Base-by-base conservation (phyloP, 2,888 invertebrate species). In the Lucinisca nassula region DNA sequence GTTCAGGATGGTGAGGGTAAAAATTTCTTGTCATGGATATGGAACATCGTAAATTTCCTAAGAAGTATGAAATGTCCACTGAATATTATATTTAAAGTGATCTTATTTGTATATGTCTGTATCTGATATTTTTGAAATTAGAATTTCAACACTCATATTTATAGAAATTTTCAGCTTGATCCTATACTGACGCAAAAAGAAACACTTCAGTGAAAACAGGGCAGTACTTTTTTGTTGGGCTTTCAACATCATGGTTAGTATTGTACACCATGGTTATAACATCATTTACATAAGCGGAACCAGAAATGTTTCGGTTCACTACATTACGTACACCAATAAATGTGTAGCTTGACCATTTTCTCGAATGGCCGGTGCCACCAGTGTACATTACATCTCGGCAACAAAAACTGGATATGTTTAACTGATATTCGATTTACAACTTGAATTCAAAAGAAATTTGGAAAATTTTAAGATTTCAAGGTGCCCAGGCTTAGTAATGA, bases 401-500 rank as follows among this genome's bases (percentile, higher is more conserved):
- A 61, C 8, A 21, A 30, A 61, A 27, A n/a, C 6, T 30, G 1
- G 24, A 61, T 17, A 61, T 30, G 30, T 61, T 2, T 61, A 4
- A 27, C 27, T 4, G 61, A 30, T 10, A 27, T 3, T 61, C 21
- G 61, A 27, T 61, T 61, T 61, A 27, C 61, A 6, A 61, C 8
- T 30, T 30, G 4, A 6, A 30, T 27, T 27, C 30, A 61, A 8
- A 61, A 3, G 30, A 27, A 27, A 61, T 61, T 30, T 24, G 8
- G 30, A 30, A 61, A 10, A 27, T 30, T 61, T 4, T 27, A 30
- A 61, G 8, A 6, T 61, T 10, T 4, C 2, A 17, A 4, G 61
- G 27, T 61, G 61, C 61, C 61, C 24, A 4, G 55, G 55, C 35
- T 58, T 58, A 58, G 37, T 77, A 49, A 35, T 58, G 55, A 77